Percentiles rank a stretch among this genome's conserved stretches.
Evolutionary conservation across 2,888 invertebrate species (phyloP).

Genomic region (Acanthosepion pharaonis): DNA sequence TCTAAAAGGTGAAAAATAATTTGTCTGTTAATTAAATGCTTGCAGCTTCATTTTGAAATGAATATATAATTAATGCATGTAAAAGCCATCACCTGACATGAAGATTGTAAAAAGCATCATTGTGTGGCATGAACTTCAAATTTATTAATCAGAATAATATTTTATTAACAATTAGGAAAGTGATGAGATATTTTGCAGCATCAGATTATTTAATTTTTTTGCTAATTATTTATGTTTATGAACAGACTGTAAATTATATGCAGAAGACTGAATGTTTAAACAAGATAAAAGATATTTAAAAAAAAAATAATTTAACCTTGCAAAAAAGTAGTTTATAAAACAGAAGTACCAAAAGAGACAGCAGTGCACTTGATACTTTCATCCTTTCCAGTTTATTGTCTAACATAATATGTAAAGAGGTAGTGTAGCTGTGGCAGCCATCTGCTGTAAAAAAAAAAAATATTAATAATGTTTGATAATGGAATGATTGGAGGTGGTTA

Average conservation of each 20-base stretch:
- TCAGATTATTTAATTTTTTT: neutral
- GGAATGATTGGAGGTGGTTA: too few species aligned
- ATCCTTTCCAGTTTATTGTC: too few species aligned
- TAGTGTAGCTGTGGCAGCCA: too few species aligned
- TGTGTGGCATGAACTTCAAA: neutral
- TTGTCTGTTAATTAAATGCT: constrained; percentile 20
- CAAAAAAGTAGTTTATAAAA: too few species aligned
- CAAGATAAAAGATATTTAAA: neutral
- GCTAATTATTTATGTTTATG: neutral
- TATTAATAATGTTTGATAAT: too few species aligned
- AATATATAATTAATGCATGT: neutral
- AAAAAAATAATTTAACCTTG: neutral
- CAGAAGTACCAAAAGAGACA: too few species aligned
- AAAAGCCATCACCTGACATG: neutral
- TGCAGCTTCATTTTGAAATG: neutral
- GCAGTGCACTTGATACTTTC: too few species aligned
- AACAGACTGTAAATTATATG: neutral
- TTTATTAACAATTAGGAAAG: neutral
- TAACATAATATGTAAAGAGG: too few species aligned
- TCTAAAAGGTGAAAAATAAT: neutral
- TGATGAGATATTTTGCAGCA: neutral
- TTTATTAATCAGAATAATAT: neutral
- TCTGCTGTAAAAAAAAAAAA: too few species aligned
- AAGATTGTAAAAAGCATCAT: neutral
- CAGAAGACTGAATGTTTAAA: neutral